Evolutionary conservation across 2,113 vertebrate genomes (phyloP).

Genomic region (Pao palembangensis): DNA sequence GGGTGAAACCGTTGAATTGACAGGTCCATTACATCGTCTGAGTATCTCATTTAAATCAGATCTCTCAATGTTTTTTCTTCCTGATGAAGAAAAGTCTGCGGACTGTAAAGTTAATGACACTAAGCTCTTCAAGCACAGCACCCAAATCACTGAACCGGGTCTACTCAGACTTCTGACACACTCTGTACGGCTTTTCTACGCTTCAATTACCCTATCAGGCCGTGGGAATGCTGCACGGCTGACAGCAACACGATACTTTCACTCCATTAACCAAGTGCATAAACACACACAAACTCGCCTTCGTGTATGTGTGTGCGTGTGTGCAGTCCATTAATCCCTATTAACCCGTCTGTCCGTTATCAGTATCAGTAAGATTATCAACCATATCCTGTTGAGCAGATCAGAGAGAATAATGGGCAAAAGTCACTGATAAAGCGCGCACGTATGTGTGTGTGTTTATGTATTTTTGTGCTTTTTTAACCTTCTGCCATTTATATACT

Average conservation of each 20-base stretch:
- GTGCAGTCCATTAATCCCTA: slow-evolving; percentile 65
- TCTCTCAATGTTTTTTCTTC: slow-evolving; percentile 1
- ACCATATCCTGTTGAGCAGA: slow-evolving; percentile 53
- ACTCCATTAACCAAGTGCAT: slow-evolving; percentile 39
- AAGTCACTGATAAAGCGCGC: slow-evolving; percentile 41
- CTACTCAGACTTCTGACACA: slow-evolving; percentile 59
- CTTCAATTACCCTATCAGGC: slow-evolving; percentile 62
- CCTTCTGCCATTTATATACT: slow-evolving; percentile 21
- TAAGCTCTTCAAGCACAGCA: slow-evolving; percentile 27
- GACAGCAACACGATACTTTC: slow-evolving; percentile 44
- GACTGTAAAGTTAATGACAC: slow-evolving; percentile 41
- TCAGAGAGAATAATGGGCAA: slow-evolving; percentile 60
- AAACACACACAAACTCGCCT: slow-evolving; percentile 23
- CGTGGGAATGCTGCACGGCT: slow-evolving; percentile 15
- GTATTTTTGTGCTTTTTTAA: slow-evolving; percentile 16
- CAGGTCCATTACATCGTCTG: slow-evolving; percentile 31
- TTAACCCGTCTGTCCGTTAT: slow-evolving; percentile 66
- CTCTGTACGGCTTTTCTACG: slow-evolving; percentile 51
- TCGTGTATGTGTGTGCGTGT: slow-evolving; percentile 25
- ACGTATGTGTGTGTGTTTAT: not conserved
- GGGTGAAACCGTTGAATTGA: slow-evolving; percentile 13
- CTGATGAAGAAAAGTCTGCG: slow-evolving; percentile 32
- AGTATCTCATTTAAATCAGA: slow-evolving; percentile 21
- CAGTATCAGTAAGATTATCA: slow-evolving; percentile 55
- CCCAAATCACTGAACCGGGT: slow-evolving; percentile 33